A percentile compares a stretch with the other conserved stretches of the same genome.
These are phyloP conservation scores for Macaca nemestrina DNA, from an alignment of 2,113 vertebrate genomes.

Conservation along the genomic window DNA sequence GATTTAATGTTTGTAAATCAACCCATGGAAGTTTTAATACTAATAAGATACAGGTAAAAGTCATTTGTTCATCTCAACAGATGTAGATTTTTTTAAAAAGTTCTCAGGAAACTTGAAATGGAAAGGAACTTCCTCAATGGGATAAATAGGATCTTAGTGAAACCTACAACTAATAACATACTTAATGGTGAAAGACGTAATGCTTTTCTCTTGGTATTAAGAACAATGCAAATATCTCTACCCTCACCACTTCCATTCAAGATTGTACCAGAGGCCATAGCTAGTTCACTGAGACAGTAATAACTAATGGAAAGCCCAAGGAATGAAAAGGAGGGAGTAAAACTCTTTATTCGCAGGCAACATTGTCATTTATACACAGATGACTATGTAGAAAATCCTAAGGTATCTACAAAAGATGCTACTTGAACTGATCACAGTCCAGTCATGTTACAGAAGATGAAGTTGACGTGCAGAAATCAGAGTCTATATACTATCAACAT, in stretches of 20 bases:
- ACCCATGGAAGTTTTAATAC: not conserved
- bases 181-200: not conserved
- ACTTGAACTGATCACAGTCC: not conserved
- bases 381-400: not conserved
- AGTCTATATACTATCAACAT: not conserved
- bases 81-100: not conserved
- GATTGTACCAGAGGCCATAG: not conserved
- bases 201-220: not conserved
- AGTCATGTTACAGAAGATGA: not conserved
- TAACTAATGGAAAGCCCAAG: not conserved
- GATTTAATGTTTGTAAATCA: not conserved
- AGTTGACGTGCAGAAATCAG: not conserved
- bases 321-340: not conserved
- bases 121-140: not conserved
- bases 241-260: not conserved
- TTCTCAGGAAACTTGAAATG: not conserved
- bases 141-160: not conserved
- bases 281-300: not conserved
- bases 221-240: not conserved
- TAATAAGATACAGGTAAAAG: not conserved
- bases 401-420: not conserved
- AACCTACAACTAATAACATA: not conserved
- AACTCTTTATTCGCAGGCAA: not conserved
- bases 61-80: not conserved
- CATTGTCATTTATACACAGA: not conserved